Evolutionary conservation across 2,113 vertebrate genomes (phyloP).

Genomic region (Aix galericulata): DNA sequence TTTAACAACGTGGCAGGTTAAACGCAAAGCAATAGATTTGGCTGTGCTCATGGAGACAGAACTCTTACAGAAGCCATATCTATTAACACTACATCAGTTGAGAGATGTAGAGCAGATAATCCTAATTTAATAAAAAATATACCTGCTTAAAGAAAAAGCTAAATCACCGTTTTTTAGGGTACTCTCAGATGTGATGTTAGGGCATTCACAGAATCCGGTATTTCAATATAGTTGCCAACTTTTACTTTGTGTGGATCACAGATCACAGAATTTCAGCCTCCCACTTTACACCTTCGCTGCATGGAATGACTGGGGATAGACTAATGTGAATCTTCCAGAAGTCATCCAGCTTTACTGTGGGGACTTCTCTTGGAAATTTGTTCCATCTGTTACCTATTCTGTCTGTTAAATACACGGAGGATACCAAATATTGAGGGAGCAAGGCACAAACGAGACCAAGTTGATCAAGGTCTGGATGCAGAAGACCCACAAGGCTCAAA

Average conservation of each 20-base stretch:
- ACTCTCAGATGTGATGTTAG: background rate
- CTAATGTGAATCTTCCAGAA: background rate
- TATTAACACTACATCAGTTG: background rate
- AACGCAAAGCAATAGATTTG: background rate
- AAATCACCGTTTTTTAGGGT: background rate
- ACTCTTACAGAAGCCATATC: background rate
- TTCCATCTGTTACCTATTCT: background rate
- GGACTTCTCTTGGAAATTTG: background rate
- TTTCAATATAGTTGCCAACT: background rate
- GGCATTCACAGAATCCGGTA: background rate
- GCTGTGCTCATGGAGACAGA: fast-evolving
- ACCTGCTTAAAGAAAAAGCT: background rate
- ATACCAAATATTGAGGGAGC: background rate
- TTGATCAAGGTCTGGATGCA: background rate
- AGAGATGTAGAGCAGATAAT: background rate
- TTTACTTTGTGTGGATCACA: background rate
- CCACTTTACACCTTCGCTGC: background rate
- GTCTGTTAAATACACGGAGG: background rate
- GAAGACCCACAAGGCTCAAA: background rate
- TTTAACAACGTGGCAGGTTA: background rate
- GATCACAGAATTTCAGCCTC: background rate
- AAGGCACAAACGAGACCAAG: background rate
- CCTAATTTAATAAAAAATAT: background rate
- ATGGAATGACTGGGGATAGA: background rate
- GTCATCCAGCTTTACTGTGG: background rate